Conservation (phyloP, 2,797 vertebrate species). For the Channa striata region DNA sequence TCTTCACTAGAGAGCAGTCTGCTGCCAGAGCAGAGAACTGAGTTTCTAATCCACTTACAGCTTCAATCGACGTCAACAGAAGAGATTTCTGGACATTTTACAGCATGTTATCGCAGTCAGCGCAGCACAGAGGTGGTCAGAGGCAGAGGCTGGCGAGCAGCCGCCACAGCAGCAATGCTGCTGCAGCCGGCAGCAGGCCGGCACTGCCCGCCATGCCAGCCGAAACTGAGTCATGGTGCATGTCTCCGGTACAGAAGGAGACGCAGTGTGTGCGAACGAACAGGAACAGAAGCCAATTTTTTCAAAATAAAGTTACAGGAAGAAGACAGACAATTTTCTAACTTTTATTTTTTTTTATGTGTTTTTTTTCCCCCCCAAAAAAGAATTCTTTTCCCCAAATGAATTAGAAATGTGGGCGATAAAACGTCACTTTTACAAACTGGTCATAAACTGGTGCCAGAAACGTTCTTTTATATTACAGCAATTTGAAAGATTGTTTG, state of each 20-base stretch:
- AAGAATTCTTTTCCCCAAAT: neutral
- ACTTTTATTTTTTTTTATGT: slow-evolving; percentile 9
- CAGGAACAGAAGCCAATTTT: slow-evolving; percentile 21
- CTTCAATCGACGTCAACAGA: neutral
- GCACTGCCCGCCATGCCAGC: slow-evolving; percentile 59
- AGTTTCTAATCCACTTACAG: slow-evolving; percentile 2
- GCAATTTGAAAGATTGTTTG: neutral
- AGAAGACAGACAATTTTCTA: slow-evolving; percentile 38
- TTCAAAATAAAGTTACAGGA: slow-evolving; percentile 54
- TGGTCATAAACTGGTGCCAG: too few relatives aligned
- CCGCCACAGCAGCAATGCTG: slow-evolving; percentile 32
- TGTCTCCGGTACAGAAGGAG: slow-evolving; percentile 35
- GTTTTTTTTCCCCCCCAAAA: too few relatives aligned
- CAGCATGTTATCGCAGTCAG: slow-evolving; percentile 18
- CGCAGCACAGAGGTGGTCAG: slow-evolving; percentile 10
- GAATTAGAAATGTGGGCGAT: slow-evolving; percentile 1
- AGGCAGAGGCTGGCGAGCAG: slow-evolving; percentile 32
- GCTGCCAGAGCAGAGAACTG: neutral
- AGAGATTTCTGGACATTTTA: slow-evolving; percentile 1
- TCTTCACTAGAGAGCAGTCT: neutral
- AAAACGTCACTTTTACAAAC: too few relatives aligned
- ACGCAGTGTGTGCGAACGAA: slow-evolving; percentile 11
- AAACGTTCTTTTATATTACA: neutral
- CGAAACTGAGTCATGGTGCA: slow-evolving; percentile 53
- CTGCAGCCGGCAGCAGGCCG: too few relatives aligned